These are phyloP conservation scores for Corapipo altera DNA, from an alignment of 2,113 vertebrate genomes.

Conservation along the genomic window DNA sequence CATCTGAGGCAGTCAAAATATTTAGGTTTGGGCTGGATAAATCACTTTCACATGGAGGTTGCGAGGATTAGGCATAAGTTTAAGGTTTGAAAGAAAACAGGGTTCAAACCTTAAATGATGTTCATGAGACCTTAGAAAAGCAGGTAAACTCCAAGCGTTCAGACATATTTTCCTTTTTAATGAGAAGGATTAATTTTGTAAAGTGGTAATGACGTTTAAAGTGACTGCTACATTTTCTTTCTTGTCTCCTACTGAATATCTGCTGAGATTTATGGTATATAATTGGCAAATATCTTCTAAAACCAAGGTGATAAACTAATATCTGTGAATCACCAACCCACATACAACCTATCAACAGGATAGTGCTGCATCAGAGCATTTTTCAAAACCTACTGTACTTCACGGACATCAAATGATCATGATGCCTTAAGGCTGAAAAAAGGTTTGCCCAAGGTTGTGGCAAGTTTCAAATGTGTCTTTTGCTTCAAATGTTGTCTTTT, in stretches of 20 bases:
- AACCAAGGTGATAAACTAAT: constrained; percentile 28
- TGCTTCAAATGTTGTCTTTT: not conserved
- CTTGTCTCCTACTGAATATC: not conserved
- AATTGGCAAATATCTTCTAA: constrained; percentile 34
- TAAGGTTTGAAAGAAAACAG: not conserved
- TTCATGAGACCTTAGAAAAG: not conserved
- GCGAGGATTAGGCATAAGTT: not conserved
- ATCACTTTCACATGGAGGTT: not conserved
- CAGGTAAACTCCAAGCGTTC: not conserved
- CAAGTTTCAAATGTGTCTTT: not conserved
- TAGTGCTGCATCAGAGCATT: not conserved
- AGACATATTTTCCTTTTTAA: not conserved
- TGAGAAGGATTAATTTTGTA: not conserved
- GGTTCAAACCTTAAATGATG: not conserved
- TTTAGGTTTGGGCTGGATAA: not conserved
- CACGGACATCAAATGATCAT: not conserved
- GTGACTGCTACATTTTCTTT: not conserved
- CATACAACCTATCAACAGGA: not conserved
- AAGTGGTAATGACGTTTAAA: constrained; percentile 24
- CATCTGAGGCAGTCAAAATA: not conserved
- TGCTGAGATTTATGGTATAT: not conserved
- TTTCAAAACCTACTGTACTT: not conserved
- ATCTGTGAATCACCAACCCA: constrained; percentile 36
- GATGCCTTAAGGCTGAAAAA: not conserved
- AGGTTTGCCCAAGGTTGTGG: not conserved